phyloP scores from a whole-genome alignment of 2,797 vertebrate species.

The Clarias pachynema region DNA sequence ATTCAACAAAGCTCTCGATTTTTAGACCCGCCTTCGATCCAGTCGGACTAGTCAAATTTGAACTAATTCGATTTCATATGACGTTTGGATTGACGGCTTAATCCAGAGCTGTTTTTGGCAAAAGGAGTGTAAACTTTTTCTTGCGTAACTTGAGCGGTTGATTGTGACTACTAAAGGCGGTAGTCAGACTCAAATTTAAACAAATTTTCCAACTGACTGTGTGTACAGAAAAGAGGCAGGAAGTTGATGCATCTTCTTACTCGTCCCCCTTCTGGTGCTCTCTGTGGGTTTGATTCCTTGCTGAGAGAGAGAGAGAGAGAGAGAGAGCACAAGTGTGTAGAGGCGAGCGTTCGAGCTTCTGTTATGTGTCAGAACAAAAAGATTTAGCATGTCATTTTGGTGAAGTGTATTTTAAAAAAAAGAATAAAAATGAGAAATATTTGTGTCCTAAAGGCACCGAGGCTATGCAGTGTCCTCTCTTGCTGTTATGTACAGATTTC shows the following conservation, averaged over 20 bases:
- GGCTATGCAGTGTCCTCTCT: background rate
- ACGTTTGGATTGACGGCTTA: background rate
- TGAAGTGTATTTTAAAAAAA: background rate
- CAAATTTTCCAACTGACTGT: conserved; percentile 22
- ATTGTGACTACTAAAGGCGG: background rate
- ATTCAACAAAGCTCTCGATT: background rate
- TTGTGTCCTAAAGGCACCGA: background rate
- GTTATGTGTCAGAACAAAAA: conserved; percentile 14
- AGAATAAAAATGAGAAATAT: background rate
- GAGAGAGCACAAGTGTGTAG: background rate
- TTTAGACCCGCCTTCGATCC: background rate
- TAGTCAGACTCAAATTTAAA: background rate
- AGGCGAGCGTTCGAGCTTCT: conserved; percentile 11
- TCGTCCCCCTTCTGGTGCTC: conserved; percentile 29
- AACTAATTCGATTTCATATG: background rate
- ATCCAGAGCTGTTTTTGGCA: background rate
- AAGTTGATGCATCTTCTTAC: conserved; percentile 64
- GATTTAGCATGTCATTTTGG: conserved; percentile 3
- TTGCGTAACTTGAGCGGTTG: background rate
- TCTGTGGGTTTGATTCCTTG: conserved; percentile 40
- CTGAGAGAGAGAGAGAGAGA: conserved; percentile 17
- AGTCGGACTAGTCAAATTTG: background rate
- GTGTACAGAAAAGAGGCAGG: conserved; percentile 60
- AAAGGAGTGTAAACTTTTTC: background rate
- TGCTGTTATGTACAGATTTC: background rate